Base-by-base conservation (phyloP, 2,797 vertebrate genomes). In the Tapirus indicus region DNA sequence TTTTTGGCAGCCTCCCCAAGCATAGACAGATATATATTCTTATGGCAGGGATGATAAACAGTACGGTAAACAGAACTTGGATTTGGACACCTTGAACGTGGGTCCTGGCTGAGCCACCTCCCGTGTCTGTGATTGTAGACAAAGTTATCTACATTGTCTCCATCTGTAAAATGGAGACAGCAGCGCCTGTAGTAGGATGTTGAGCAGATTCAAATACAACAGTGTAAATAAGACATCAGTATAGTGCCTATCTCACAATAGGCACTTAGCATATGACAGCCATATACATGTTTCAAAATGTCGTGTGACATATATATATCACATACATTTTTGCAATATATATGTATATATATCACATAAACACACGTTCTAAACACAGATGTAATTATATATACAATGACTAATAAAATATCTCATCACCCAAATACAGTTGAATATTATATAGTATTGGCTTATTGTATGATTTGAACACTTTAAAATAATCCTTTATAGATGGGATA, bases 201-300 rank as follows among this genome's bases (percentile, higher is more conserved):
- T 86, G 69, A 92, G 32, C 35, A 2, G 75, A 88, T 68, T 64
- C 32, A 52, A 71, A 47, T 47, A 21, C 78, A 96, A 49, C 2
- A 29, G 0, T 89, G 17, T 58, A 93, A 93, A 66, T 68, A 82
- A 88, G 17, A 71, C 3, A 56, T 35, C 14, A 85, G 14, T 54
- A 68, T 12, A 13, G 7, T 3, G 0, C 7, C 1, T 52, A 21
- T 79, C 38, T 90, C 62, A 38, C 44, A 35, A 35, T 13, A 92
- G 69, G n/a, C 27, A 64, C 13, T 91, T 71, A 75, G 74, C 35
- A 38, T 58, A 66, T 32, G 21, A 79, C 29, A 71, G 56, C 6
- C 90, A 25, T 79, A 64, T 64, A n/a, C 80, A 13, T 68, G 20
- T 54, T 95, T 91, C 71, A 83, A 92, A 85, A n/a, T 83, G 38